A percentile compares a stretch with the other conserved stretches of the same genome.
Evolutionary conservation across 2,797 vertebrate genomes (phyloP).

Genomic region (Anableps anableps): DNA sequence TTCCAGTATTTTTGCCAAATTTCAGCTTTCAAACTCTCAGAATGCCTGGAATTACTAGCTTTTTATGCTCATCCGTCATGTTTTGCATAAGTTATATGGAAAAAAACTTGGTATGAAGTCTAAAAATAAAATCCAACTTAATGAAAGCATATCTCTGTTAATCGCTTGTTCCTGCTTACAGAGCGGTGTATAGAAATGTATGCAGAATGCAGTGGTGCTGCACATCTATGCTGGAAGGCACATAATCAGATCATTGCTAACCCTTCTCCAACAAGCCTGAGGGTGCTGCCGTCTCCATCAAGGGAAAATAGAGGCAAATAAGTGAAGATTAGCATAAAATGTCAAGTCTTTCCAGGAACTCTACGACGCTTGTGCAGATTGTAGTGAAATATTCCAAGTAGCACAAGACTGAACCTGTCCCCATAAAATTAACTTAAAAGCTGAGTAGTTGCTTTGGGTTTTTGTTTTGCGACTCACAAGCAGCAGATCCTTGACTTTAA

Average conservation of each 20-base stretch:
- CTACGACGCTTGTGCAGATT: constrained; percentile 14
- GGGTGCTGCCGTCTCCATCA: constrained; percentile 42
- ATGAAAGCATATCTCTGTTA: neutral
- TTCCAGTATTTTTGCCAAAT: neutral
- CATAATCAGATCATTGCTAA: constrained; percentile 31
- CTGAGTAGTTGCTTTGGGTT: constrained; percentile 4
- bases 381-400: constrained; percentile 24
- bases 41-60: too few species aligned
- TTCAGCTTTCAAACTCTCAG: neutral
- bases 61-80: neutral
- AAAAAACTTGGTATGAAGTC: neutral
- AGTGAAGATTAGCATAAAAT: constrained; percentile 50
- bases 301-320: constrained; percentile 41
- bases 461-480: neutral
- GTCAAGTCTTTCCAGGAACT: constrained; percentile 29
- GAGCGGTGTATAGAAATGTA: constrained; percentile 24
- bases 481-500: constrained; percentile 18
- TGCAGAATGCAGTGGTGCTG: constrained; percentile 6
- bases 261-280: constrained; percentile 30
- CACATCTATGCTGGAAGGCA: constrained; percentile 32
- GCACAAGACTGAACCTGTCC: neutral
- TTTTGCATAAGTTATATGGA: neutral
- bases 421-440: constrained; percentile 1
- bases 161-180: constrained; percentile 12
- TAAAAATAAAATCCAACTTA: constrained; percentile 1